Base-by-base conservation (phyloP, 2,113 vertebrate genomes). In the Pterocles burchelli region DNA sequence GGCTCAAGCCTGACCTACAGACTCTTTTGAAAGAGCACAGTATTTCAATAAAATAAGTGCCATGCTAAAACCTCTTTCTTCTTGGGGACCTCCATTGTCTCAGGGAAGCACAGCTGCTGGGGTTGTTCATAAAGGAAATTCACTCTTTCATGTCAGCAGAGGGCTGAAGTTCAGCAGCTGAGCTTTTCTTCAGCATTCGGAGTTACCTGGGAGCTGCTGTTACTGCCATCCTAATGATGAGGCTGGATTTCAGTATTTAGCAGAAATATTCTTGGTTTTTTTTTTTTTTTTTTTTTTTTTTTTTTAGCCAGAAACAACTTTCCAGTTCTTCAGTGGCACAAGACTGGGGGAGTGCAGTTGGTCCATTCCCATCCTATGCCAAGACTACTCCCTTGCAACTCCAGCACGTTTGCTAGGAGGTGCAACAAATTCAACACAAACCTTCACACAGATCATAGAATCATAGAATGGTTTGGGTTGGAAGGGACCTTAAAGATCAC, bases 281-380 rank as follows among this genome's bases (percentile, higher is more conserved):
- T n/a, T n/a, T n/a, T 9, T 15, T 7, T 33, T 17, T 65, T 54
- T 34, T 3, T 28, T 54, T 34, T 72, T 65, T 58, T 34, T 51
- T 29, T 48, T 65, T 7, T 6, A 72, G 15, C 28, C 11, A 58
- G 31, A 85, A 70, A 16, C 2, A 83, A 16, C 17, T 74, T 46
- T 14, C 14, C 22, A 66, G n/a, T 29, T 49, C 45, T 73, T 70
- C 25, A 36, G 33, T 22, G 29, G 10, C n/a, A 67, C 8, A 55
- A 55, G 38, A n/a, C n/a, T 1, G 9, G 0, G 14, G 17, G 13
- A 33, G 5, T 22, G 7, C 16, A n/a, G 10, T 9, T 62, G 28
- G 16, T 58, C 54, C 54, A 45, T 62, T 20, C 25, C 20, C 24
- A 22, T 52, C 26, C 38, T 17, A 6, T 41, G 18, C n/a, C 31